These are phyloP conservation scores for Acestrorhynchus altus DNA, from an alignment of 2,797 vertebrate genomes.

Conservation along the genomic window DNA sequence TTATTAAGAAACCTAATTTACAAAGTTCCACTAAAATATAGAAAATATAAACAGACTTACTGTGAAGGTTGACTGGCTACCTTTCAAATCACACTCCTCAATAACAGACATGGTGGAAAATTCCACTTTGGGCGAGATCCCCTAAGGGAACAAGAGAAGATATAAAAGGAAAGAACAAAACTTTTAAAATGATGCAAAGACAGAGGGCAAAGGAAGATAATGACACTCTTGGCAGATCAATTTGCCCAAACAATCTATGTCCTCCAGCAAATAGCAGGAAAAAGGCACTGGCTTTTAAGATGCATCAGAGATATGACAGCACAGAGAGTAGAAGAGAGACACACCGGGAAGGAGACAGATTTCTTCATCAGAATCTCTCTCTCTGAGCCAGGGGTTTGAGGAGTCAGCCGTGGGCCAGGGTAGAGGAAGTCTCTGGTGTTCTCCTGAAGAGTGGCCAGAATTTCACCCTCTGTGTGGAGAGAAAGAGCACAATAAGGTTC, in stretches of 20 bases:
- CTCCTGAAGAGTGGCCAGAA: constrained; percentile 86
- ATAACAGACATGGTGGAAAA: constrained; percentile 90
- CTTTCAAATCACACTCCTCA: constrained; percentile 81
- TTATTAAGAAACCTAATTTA: not conserved
- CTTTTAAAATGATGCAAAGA: constrained; percentile 70
- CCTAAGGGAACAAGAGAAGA: constrained; percentile 76
- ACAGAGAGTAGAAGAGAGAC: constrained; percentile 63
- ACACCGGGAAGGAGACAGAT: constrained; percentile 84
- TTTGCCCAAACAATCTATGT: constrained; percentile 77
- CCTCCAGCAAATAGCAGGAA: constrained; percentile 71
- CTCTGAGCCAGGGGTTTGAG: constrained; percentile 75
- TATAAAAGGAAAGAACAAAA: constrained; percentile 72
- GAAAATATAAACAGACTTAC: constrained; percentile 55
- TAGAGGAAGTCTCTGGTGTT: constrained; percentile 92
- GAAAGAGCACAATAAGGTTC: constrained; percentile 6
- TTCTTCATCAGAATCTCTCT: constrained; percentile 91
- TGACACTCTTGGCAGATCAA: constrained; percentile 72
- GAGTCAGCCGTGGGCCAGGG: constrained; percentile 79
- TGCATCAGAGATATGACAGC: constrained; percentile 72
- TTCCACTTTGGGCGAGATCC: constrained; percentile 92
- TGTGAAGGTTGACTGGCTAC: constrained; percentile 55
- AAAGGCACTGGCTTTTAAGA: constrained; percentile 72
- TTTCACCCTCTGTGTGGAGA: constrained; percentile 82
- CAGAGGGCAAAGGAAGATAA: constrained; percentile 82
- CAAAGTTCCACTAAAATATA: constrained; percentile 5